A percentile compares a stretch with the other conserved stretches of the same genome.
phyloP scores from a whole-genome alignment of 2,797 vertebrate species.

The Megalops cyprinoides region DNA sequence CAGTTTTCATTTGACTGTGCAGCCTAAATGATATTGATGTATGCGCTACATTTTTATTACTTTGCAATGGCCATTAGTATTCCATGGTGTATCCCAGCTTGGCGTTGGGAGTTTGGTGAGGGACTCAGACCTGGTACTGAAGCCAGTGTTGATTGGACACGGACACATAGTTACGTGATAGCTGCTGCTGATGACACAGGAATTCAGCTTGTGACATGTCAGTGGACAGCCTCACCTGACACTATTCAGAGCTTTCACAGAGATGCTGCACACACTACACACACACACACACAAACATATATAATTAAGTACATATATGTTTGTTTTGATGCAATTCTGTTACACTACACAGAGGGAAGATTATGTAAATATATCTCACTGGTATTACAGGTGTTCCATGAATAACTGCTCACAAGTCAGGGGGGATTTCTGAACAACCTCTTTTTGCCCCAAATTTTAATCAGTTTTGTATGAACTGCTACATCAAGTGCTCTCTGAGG shows the following conservation, averaged over 20 bases:
- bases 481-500: background rate
- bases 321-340: background rate
- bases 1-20: background rate
- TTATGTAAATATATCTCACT: background rate
- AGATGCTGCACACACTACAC: too few relatives aligned
- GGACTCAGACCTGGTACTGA: background rate
- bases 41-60: background rate
- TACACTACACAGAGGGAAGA: background rate
- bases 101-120: background rate
- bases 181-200: background rate
- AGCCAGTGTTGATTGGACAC: background rate
- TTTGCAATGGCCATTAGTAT: background rate
- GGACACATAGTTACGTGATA: background rate
- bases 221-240: background rate
- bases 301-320: too few relatives aligned
- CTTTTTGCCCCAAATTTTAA: background rate
- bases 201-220: background rate
- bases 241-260: background rate
- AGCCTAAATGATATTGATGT: background rate
- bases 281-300: too few relatives aligned
- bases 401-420: background rate
- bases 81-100: background rate
- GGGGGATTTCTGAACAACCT: background rate
- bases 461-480: background rate
- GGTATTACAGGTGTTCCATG: background rate